phyloP scores from a whole-genome alignment of 1,140 invertebrate species.

The Drosophila parvula region DNA sequence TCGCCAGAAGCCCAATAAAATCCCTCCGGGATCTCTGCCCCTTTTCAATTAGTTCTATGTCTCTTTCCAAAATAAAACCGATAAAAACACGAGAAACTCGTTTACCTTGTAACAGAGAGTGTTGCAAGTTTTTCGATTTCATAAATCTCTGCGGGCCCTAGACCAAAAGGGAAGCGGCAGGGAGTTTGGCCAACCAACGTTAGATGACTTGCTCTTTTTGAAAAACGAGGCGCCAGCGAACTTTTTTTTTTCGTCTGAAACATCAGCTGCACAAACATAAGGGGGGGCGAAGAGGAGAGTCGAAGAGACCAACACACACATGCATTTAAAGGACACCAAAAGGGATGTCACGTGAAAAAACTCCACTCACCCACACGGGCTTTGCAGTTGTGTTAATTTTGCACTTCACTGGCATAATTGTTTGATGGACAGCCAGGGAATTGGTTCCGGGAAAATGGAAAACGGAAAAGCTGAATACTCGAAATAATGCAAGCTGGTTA shows the following conservation, averaged over 20 bases:
- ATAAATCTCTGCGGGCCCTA: conserved; percentile 54
- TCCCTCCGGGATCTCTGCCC: not conserved
- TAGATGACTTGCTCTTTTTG: conserved; percentile 56
- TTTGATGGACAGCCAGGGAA: conserved; percentile 37
- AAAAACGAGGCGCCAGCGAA: conserved; percentile 55
- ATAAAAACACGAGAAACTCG: conserved; percentile 15
- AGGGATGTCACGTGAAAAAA: conserved; percentile 25
- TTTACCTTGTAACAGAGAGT: conserved; percentile 36
- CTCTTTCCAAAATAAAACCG: conserved; percentile 2
- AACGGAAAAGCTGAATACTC: conserved; percentile 1
- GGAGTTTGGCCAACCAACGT: conserved; percentile 27
- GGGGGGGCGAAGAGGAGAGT: not conserved
- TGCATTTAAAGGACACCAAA: conserved; percentile 8
- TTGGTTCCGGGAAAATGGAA: conserved; percentile 11
- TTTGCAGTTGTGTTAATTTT: conserved; percentile 9
- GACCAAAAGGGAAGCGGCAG: not conserved
- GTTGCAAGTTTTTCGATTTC: conserved; percentile 60
- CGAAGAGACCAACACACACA: not conserved
- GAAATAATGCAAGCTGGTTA: conserved; percentile 45
- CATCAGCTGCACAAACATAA: conserved; percentile 45
- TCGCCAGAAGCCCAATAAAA: conserved; percentile 18
- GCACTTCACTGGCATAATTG: conserved; percentile 36
- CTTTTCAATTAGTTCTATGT: conserved; percentile 49
- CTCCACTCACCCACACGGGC: conserved; percentile 8
- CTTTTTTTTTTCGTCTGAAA: conserved; percentile 36